Base-by-base conservation (phyloP, 64 coral and sea anemone genomes). In the Trachythela sp. region DNA sequence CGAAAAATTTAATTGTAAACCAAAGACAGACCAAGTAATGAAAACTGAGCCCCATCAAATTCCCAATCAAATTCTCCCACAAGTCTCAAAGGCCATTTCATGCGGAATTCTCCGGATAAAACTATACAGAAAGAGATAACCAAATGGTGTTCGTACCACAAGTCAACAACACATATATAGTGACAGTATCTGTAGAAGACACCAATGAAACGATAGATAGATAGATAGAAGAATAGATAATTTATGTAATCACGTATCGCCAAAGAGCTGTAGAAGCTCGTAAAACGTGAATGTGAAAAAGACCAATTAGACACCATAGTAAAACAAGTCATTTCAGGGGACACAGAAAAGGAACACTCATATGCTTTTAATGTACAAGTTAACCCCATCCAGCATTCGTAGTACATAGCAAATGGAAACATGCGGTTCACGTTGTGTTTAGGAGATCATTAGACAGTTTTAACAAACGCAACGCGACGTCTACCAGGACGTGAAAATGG, bases 91-190 rank as follows among this genome's bases (percentile, higher is more conserved):
- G 42, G 87, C 10, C 88, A 84, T 15, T 83, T 89, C 42, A 83
- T 83, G 7, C 51, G 52, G 83, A 48, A 89, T 36, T 89, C 43
- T 56, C 48, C 5, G 18, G 71, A 89, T 48, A 84, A 89, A 89
- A 5, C 37, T 35, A 52, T n/a, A n/a, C n/a, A 52, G 49, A 52
- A 52, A 42, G 75, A 89, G 83, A 48, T 48, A 80, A 8, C 70
- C 11, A 84, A 89, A 48, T 89, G 88, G 48, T 89, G 75, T 40
- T 34, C 2, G 22, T 89, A 84, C 45, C 76, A 84, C 88, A 89
- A 89, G 75, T 75, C 48, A 80, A 91, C 54, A 14, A 36, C 84
- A 40, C 84, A n/a, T n/a, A n/a, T n/a, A 91, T 59, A 91, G 15
- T 1, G 60, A 70, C 59, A 30, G 84, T 60, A 83, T 34, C 9